phyloP scores from a whole-genome alignment of 2,888 invertebrate species.

The Autographa gamma region DNA sequence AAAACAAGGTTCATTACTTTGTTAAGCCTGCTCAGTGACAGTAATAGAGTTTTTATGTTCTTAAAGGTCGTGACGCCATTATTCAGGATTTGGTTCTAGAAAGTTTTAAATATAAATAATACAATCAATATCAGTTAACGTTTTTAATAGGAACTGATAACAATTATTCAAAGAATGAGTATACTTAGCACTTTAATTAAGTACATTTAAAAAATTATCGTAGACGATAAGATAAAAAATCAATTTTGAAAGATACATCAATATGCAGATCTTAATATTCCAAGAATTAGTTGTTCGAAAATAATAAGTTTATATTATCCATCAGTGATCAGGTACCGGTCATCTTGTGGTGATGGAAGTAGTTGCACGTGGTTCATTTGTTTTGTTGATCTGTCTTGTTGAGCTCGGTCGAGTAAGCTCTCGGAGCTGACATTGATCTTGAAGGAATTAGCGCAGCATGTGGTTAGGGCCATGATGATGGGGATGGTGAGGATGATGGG shows the following conservation, averaged over 20 bases:
- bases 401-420: neutral
- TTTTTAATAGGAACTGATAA: slow-evolving; percentile 21
- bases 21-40: neutral
- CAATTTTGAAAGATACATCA: slow-evolving; percentile 21
- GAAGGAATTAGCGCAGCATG: slow-evolving; percentile 30
- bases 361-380: neutral
- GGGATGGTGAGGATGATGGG: slow-evolving; percentile 13
- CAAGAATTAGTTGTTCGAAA: slow-evolving; percentile 18
- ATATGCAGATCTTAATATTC: slow-evolving; percentile 45
- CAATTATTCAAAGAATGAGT: slow-evolving; percentile 14
- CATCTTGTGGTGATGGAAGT: neutral
- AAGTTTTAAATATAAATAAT: neutral
- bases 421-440: neutral
- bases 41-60: neutral
- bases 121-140: neutral
- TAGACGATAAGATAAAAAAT: slow-evolving; percentile 38
- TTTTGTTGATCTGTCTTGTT: neutral
- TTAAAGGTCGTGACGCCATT: neutral
- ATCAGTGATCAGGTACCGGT: slow-evolving; percentile 8
- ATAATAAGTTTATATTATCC: neutral
- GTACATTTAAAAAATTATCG: slow-evolving; percentile 23
- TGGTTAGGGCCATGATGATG: neutral
- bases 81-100: neutral
- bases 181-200: slow-evolving; percentile 12
- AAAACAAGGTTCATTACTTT: neutral